Evolutionary conservation across 2,888 invertebrate species (phyloP).

Genomic region (Archaeoteleia sp.): DNA sequence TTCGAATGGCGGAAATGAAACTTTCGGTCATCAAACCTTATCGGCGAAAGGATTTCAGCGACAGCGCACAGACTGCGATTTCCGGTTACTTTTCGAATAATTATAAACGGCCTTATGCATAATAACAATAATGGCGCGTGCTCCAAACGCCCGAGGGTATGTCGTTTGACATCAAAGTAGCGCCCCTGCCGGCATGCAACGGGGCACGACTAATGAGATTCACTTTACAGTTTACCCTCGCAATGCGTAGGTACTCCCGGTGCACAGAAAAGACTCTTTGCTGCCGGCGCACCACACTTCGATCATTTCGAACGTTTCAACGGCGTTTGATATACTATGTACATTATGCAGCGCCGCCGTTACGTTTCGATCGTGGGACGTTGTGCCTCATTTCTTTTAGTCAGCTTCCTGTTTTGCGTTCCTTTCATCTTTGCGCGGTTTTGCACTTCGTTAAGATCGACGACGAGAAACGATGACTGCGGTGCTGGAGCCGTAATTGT

Average conservation of each 20-base stretch:
- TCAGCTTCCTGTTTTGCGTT: conserved; percentile 52
- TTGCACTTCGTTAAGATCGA: conserved; percentile 8
- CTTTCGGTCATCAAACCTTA: conserved; percentile 48
- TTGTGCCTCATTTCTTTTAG: conserved; percentile 51
- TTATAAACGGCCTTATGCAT: conserved; percentile 66
- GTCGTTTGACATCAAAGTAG: conserved; percentile 68
- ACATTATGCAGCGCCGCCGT: conserved; percentile 56
- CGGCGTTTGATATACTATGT: conserved; percentile 56
- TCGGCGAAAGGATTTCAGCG: conserved; percentile 39
- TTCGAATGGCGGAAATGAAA: conserved; percentile 33
- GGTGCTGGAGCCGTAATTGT: no score
- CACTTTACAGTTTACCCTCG: conserved; percentile 71
- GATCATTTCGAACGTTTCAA: conserved; percentile 59
- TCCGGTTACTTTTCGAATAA: conserved; percentile 68
- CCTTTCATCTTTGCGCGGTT: conserved; percentile 51
- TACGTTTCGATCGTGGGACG: conserved; percentile 49
- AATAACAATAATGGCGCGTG: conserved; percentile 66
- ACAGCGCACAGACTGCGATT: conserved; percentile 57
- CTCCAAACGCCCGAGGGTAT: conserved; percentile 58
- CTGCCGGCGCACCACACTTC: conserved; percentile 56
- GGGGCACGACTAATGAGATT: conserved; percentile 72
- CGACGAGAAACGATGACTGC: no score
- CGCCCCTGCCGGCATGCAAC: conserved; percentile 62
- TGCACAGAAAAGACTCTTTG: conserved; percentile 54
- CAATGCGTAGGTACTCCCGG: conserved; percentile 55